Evolutionary conservation across 2,888 invertebrate genomes (phyloP), one percentile per base, ranked within the genome.

Genomic region (Eretmocerus hayati): DNA sequence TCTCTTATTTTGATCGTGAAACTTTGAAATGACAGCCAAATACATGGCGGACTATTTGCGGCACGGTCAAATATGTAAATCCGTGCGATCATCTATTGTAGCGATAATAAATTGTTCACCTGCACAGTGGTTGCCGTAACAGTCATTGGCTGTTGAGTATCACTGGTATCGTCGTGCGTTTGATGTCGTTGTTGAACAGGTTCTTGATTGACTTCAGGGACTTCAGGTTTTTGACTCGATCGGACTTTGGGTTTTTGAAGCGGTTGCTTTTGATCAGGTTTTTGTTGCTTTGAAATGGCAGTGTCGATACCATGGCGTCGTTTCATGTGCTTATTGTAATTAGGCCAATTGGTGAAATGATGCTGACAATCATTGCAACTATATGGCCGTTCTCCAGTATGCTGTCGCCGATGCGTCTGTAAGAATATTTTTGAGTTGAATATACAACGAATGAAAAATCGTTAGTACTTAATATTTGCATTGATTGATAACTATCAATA

Each of bases 301-400:
- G 80, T 72, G 55, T 79, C 79, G 51, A 79, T 77, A 30, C 81
- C 81, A 54, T 86, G 86, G 22, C 85, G 74, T 21, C 87, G 72
- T 69, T 85, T 87, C 83, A 87, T 85, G 63, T 87, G 87, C 59
- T 87, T 87, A 60, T 87, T 87, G 60, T 85, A 87, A 70, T 87
- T 87, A 0, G 87, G 85, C 86, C 87, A 87, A 63, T 87, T 87
- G 0, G 86, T 85, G 57, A 87, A 87, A 61, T 85, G 79, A 63
- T 81, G 81, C 46, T 82, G 80, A 60, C 87, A 88, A 54, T 82
- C 80, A 30, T 79, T 67, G 59, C 87, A 88, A 1, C 81, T 79
- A 62, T 87, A 87, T 0, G 87, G 87, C 26, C 85, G 77, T 31
- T 81, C 83, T 0, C 75, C 75, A 2, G 74, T 74, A 56, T 87